Evolutionary conservation across 2,797 vertebrate species (phyloP).

Genomic region (Sandelia bainsii): DNA sequence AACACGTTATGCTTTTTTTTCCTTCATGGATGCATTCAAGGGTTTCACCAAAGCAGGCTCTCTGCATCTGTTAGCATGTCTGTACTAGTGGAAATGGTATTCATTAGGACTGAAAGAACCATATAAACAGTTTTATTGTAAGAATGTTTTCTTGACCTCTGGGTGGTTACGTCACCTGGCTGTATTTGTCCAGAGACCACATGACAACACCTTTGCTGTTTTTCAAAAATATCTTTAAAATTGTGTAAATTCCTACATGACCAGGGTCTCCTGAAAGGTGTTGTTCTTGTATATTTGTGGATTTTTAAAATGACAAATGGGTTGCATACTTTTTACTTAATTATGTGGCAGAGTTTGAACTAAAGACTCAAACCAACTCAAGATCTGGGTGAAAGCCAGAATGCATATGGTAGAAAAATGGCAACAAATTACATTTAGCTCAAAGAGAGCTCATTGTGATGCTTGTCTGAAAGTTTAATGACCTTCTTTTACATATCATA

Average conservation of each 20-base stretch:
- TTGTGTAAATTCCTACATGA: slow-evolving; percentile 10
- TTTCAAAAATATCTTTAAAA: not conserved
- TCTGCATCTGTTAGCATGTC: not conserved
- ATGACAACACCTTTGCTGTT: not conserved
- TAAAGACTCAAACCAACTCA: not conserved
- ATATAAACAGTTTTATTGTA: slow-evolving; percentile 25
- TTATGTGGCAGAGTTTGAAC: not conserved
- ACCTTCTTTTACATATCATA: slow-evolving; percentile 60
- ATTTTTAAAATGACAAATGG: not conserved
- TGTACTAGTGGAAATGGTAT: slow-evolving; percentile 5
- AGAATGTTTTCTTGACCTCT: slow-evolving; percentile 35
- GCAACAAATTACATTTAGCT: slow-evolving; percentile 28
- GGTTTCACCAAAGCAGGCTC: slow-evolving; percentile 12
- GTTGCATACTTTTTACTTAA: not conserved
- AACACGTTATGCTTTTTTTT: not conserved
- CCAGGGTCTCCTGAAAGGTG: not conserved
- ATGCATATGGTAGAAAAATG: not conserved
- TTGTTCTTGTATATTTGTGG: not conserved
- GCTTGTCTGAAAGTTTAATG: slow-evolving; percentile 43
- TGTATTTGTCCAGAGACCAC: slow-evolving; percentile 21
- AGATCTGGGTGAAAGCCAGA: slow-evolving; percentile 23
- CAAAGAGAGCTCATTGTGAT: slow-evolving; percentile 30
- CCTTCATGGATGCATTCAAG: not conserved
- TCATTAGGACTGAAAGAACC: slow-evolving; percentile 10
- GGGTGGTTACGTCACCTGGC: slow-evolving; percentile 20